Percentiles rank a stretch among this genome's conserved stretches.
These are phyloP conservation scores for Ondatra zibethicus DNA, from an alignment of 2,113 vertebrate species.

Conservation along the genomic window DNA sequence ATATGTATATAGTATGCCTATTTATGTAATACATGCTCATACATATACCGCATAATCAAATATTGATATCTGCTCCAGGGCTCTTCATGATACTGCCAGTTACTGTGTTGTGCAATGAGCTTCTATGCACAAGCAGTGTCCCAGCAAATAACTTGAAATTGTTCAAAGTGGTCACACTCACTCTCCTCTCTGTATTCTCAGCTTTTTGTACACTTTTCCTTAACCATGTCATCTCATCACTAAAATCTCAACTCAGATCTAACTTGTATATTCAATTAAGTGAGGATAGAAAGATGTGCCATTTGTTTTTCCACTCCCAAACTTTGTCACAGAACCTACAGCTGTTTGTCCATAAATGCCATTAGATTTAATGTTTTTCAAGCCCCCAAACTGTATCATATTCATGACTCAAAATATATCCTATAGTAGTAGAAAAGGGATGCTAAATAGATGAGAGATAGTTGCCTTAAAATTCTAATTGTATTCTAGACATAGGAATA, in stretches of 20 bases:
- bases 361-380: background rate
- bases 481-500: background rate
- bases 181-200: background rate
- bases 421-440: background rate
- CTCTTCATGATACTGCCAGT: background rate
- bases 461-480: conserved; percentile 33
- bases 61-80: background rate
- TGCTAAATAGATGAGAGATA: background rate
- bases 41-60: background rate
- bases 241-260: background rate
- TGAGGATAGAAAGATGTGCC: background rate
- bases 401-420: background rate
- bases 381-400: background rate
- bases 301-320: background rate
- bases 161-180: background rate
- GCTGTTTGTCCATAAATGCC: background rate
- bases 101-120: fast-evolving
- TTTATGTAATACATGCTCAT: background rate
- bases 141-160: background rate
- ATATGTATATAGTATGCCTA: background rate
- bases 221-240: background rate
- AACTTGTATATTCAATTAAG: background rate
- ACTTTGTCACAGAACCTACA: background rate
- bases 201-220: background rate
- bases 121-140: background rate